Conservation (phyloP, 2,888 invertebrate genomes). For the Bhutanitis thaidina region DNA sequence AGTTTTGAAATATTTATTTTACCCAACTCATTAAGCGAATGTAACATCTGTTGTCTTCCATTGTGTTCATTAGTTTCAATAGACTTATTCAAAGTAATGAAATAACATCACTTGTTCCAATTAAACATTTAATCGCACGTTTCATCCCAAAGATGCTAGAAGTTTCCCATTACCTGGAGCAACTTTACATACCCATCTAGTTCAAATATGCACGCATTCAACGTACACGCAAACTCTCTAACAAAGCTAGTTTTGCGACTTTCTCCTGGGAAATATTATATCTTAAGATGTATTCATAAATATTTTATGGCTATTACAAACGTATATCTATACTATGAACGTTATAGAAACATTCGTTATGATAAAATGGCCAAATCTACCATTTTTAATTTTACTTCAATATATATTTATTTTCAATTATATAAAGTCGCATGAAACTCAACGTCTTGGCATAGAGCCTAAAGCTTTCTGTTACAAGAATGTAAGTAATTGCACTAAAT, state of each 20-base stretch:
- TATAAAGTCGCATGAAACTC: neutral
- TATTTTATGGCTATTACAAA: neutral
- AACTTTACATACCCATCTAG: constrained; percentile 5
- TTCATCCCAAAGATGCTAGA: neutral
- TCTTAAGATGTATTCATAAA: neutral
- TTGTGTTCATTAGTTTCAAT: too few relatives aligned
- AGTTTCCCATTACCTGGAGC: constrained; percentile 1
- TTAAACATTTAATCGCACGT: constrained; percentile 9
- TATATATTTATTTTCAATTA: too few relatives aligned
- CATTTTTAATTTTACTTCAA: too few relatives aligned
- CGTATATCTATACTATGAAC: neutral
- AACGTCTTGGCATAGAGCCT: neutral
- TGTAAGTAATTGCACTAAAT: neutral
- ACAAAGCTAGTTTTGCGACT: constrained; percentile 9
- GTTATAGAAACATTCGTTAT: too few relatives aligned
- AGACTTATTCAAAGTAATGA: neutral
- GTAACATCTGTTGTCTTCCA: too few relatives aligned
- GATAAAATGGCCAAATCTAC: too few relatives aligned
- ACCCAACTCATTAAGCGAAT: too few relatives aligned
- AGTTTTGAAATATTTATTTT: too few relatives aligned
- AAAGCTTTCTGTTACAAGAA: neutral
- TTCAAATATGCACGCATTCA: neutral
- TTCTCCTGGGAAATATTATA: neutral
- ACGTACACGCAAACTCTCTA: neutral
- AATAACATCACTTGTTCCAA: neutral